A percentile compares a stretch with the other conserved stretches of the same genome.
Conservation (phyloP, 1,140 invertebrate genomes). For the Ganaspis sp. region DNA sequence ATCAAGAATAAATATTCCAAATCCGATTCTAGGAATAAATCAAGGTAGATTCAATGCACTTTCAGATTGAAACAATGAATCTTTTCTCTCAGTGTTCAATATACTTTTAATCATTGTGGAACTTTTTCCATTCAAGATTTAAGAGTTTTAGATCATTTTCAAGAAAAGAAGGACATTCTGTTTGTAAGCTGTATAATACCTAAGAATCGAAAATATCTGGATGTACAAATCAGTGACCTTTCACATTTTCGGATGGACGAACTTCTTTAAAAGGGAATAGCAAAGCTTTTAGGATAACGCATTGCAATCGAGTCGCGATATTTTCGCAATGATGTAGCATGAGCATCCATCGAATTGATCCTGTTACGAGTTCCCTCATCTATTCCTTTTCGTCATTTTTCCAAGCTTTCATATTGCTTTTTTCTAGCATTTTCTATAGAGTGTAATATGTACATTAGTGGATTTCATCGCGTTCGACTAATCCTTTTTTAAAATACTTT, state of each 20-base stretch:
- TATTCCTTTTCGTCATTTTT: not conserved
- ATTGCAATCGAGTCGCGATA: not conserved
- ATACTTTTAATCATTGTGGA: too few relatives aligned
- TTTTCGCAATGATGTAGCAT: not conserved
- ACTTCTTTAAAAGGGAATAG: not conserved
- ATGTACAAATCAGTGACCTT: not conserved
- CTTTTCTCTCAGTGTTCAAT: too few relatives aligned
- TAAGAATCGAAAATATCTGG: not conserved
- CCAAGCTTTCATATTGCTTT: not conserved
- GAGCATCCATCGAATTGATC: constrained; percentile 10
- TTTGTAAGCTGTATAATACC: not conserved
- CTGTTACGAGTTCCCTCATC: not conserved
- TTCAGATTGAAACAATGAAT: too few relatives aligned
- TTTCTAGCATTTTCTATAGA: not conserved
- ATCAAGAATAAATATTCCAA: too few relatives aligned
- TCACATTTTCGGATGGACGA: constrained; percentile 1
- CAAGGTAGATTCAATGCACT: too few relatives aligned
- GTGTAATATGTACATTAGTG: not conserved
- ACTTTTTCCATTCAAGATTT: too few relatives aligned
- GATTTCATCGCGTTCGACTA: not conserved
- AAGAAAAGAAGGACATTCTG: too few relatives aligned
- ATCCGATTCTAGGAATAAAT: too few relatives aligned
- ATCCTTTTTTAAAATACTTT: not conserved
- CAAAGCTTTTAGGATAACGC: constrained; percentile 2
- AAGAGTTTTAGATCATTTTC: too few relatives aligned